Evolutionary conservation across 2,888 invertebrate genomes (phyloP).

Genomic region (Cyclophora albipunctata): DNA sequence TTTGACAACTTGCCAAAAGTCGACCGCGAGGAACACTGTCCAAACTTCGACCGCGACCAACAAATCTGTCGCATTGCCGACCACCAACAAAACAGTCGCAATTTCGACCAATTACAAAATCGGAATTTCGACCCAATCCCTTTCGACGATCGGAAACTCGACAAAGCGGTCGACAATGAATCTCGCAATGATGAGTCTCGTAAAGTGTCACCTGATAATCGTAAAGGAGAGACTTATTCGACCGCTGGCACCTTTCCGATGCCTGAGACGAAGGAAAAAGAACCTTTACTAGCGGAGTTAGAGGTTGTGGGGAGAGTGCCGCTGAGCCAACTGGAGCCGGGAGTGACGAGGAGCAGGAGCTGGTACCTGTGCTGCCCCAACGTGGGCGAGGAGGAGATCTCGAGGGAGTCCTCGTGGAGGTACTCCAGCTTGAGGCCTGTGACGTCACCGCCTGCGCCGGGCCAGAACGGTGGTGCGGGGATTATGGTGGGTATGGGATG

Average conservation of each 20-base stretch:
- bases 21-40: no score
- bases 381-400: conserved; percentile 56
- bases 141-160: no score
- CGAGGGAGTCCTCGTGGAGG: conserved; percentile 60
- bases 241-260: conserved; percentile 69
- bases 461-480: conserved; percentile 34
- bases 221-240: conserved; percentile 55
- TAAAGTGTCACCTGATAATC: no score
- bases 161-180: no score
- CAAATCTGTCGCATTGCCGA: no score
- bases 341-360: conserved; percentile 73
- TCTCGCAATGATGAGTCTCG: no score
- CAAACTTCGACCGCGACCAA: no score
- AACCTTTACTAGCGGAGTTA: conserved; percentile 56
- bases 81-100: no score
- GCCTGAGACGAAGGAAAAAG: conserved; percentile 65
- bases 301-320: conserved; percentile 59
- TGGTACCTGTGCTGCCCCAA: conserved; percentile 77
- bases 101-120: no score
- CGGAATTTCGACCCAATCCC: no score
- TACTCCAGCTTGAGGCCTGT: conserved; percentile 62
- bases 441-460: conserved; percentile 51
- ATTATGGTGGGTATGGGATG: conserved; percentile 27
- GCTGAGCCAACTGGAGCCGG: conserved; percentile 50
- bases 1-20: no score